Conservation (phyloP, 2,888 invertebrate genomes). For the Agrypnus murinus region DNA sequence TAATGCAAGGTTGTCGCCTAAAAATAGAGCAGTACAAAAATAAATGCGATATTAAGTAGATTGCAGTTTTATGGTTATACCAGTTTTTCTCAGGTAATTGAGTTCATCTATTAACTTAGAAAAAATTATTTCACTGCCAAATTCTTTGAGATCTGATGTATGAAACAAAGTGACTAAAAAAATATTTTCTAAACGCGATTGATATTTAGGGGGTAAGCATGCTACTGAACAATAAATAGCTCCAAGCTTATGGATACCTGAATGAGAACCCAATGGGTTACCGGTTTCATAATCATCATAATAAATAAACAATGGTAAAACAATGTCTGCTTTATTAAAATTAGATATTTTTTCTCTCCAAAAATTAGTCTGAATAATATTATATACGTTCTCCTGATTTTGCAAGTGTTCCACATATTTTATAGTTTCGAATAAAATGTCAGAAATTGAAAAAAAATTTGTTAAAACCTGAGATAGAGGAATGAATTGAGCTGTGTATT, state of each 20-base stretch:
- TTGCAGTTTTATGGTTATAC: conserved; percentile 52
- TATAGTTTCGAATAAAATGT: too few species aligned
- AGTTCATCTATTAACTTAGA: conserved; percentile 54
- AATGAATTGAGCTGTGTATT: too few species aligned
- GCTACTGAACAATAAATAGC: conserved; percentile 53
- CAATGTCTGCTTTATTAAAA: too few species aligned
- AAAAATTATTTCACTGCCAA: conserved; percentile 56
- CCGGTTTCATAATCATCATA: conserved; percentile 57
- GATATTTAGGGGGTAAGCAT: conserved; percentile 50
- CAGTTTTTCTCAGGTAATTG: conserved; percentile 54
- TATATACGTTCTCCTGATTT: too few species aligned
- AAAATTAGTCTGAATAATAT: too few species aligned
- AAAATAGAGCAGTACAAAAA: too few species aligned
- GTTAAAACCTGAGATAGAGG: too few species aligned
- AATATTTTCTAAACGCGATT: conserved; percentile 51
- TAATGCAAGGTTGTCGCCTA: conserved; percentile 59
- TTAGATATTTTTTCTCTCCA: too few species aligned
- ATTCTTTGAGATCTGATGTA: conserved; percentile 55
- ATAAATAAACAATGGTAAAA: too few species aligned
- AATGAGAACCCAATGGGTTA: conserved; percentile 56
- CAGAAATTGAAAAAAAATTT: too few species aligned
- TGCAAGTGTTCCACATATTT: too few species aligned
- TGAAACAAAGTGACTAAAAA: conserved; percentile 57
- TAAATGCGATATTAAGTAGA: background rate
- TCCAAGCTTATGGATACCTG: conserved; percentile 55